Percentiles rank a stretch among this genome's conserved stretches.
These are phyloP conservation scores for Hephaestus fuliginosus DNA, from an alignment of 2,797 vertebrate genomes.

Conservation along the genomic window DNA sequence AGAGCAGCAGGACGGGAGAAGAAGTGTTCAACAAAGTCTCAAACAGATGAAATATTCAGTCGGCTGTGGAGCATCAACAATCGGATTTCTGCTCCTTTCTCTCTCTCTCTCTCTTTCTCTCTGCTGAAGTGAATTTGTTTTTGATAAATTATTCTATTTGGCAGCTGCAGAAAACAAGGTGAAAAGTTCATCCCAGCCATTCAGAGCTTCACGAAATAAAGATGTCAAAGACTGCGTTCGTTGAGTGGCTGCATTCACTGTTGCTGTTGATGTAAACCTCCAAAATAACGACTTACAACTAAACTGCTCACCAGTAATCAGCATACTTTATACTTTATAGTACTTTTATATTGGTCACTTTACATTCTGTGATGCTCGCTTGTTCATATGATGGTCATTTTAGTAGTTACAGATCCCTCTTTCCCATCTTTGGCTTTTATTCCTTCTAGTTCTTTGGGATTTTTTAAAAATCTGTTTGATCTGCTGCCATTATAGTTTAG, in stretches of 20 bases:
- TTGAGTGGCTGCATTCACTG: background rate
- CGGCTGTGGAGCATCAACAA: background rate
- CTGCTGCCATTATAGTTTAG: too few relatives aligned
- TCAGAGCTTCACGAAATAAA: background rate
- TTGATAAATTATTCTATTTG: background rate
- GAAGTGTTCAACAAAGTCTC: background rate
- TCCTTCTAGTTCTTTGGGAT: background rate
- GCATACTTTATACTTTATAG: background rate
- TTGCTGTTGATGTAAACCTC: background rate
- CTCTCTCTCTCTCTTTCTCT: background rate
- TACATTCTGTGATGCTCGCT: too few relatives aligned
- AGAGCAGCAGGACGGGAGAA: background rate
- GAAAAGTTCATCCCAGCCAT: background rate
- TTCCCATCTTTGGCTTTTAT: too few relatives aligned
- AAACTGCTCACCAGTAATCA: background rate
- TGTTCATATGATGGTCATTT: too few relatives aligned
- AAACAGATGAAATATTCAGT: constrained; percentile 6
- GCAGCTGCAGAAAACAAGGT: background rate
- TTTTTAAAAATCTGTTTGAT: background rate
- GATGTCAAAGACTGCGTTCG: background rate
- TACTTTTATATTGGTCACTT: too few relatives aligned
- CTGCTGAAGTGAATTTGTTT: background rate
- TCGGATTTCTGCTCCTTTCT: background rate
- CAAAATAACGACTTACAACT: background rate
- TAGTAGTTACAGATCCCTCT: too few relatives aligned